phyloP scores from a whole-genome alignment of 2,888 invertebrate genomes.

The Hololepta plana region DNA sequence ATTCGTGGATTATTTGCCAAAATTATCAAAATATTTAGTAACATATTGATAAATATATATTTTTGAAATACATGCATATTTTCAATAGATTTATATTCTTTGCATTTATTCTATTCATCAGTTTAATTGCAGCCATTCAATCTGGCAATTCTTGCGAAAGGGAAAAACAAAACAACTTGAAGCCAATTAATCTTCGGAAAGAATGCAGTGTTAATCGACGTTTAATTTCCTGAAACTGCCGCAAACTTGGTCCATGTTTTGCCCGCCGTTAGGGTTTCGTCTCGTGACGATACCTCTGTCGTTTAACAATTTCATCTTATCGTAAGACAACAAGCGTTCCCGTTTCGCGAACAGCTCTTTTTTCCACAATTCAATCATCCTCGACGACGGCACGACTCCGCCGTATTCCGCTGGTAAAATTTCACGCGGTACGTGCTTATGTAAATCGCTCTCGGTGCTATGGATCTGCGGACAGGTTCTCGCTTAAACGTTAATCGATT shows the following conservation, averaged over 20 bases:
- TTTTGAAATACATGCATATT: no score
- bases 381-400: constrained; percentile 45
- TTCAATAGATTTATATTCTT: no score
- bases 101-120: no score
- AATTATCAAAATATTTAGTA: constrained; percentile 20
- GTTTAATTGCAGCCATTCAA: no score
- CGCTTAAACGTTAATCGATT: no score
- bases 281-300: constrained; percentile 36
- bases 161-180: no score
- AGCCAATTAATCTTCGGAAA: no score
- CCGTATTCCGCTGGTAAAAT: constrained; percentile 58
- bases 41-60: no score
- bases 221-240: constrained; percentile 55
- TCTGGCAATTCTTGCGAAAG: no score
- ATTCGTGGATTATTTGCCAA: constrained; percentile 17
- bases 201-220: constrained; percentile 41
- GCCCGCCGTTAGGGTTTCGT: constrained; percentile 21
- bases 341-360: constrained; percentile 40
- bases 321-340: constrained; percentile 37
- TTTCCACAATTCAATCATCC: constrained; percentile 54
- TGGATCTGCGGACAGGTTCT: constrained; percentile 16
- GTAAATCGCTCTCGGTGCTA: constrained; percentile 20
- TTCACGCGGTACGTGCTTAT: constrained; percentile 36
- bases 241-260: constrained; percentile 16
- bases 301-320: constrained; percentile 45